Conservation (phyloP, 2,888 invertebrate genomes). For the Macrosoma leucophasiata region DNA sequence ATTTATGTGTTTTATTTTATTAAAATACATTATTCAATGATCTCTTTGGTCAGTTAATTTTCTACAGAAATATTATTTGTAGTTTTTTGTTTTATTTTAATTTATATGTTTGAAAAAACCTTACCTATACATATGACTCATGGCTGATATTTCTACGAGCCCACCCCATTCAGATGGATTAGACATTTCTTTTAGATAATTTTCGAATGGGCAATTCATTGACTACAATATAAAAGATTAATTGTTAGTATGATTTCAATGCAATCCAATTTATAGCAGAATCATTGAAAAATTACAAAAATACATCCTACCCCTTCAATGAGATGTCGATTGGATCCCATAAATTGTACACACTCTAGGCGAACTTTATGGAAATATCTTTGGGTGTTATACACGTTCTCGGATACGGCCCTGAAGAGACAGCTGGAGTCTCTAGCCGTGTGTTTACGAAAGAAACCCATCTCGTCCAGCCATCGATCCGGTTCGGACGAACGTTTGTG, state of each 20-base stretch:
- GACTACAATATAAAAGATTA: conserved; percentile 70
- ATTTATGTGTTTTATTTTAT: no score
- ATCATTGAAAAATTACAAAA: conserved; percentile 24
- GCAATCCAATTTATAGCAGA: conserved; percentile 21
- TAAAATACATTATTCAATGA: no score
- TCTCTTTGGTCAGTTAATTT: no score
- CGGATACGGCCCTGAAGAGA: conserved; percentile 91
- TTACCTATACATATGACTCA: conserved; percentile 82
- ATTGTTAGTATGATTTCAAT: conserved; percentile 12
- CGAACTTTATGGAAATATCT: conserved; percentile 84
- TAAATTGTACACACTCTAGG: conserved; percentile 83
- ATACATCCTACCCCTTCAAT: conserved; percentile 77
- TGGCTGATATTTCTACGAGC: conserved; percentile 80
- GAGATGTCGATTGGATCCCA: conserved; percentile 77
- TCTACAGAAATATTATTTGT: no score
- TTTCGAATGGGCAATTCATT: conserved; percentile 77
- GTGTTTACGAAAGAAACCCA: conserved; percentile 90
- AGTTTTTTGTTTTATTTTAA: no score
- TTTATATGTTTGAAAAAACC: no score
- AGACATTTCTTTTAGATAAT: conserved; percentile 81
- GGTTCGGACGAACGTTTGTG: conserved; percentile 67
- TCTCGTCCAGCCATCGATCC: conserved; percentile 86
- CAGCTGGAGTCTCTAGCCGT: conserved; percentile 92
- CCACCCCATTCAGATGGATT: conserved; percentile 83
- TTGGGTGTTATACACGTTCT: conserved; percentile 84